Evolutionary conservation across 1,140 invertebrate genomes (phyloP).

Genomic region (Neomicropteryx cornuta): DNA sequence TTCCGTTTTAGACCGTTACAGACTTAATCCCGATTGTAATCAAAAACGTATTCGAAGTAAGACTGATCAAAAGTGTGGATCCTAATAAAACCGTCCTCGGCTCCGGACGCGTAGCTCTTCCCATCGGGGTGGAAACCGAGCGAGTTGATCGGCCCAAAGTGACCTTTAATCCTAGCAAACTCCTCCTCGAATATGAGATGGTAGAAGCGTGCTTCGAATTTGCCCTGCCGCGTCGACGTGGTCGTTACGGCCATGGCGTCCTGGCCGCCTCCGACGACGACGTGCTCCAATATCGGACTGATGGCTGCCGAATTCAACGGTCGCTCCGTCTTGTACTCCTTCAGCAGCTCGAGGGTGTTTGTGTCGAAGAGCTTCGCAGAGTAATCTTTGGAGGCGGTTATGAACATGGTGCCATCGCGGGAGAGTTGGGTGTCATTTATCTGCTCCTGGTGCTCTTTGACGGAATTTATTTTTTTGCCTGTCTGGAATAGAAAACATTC

Average conservation of each 20-base stretch:
- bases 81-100: slow-evolving; percentile 97
- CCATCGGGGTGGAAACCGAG: slow-evolving; percentile 97
- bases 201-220: slow-evolving; percentile 98
- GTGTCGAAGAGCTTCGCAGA: slow-evolving; percentile 92
- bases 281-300: slow-evolving; percentile 89
- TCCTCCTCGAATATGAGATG: slow-evolving; percentile 99
- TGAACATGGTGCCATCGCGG: slow-evolving; percentile 90
- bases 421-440: slow-evolving; percentile 96
- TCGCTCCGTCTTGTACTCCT: slow-evolving; percentile 92
- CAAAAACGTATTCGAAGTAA: slow-evolving; percentile 96
- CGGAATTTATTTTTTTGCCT: slow-evolving; percentile 64
- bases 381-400: slow-evolving; percentile 90
- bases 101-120: slow-evolving; percentile 91
- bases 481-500: slow-evolving; percentile 43
- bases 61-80: slow-evolving; percentile 93
- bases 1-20: too few relatives aligned
- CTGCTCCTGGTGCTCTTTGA: slow-evolving; percentile 69
- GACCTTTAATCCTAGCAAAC: slow-evolving; percentile 95
- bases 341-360: slow-evolving; percentile 71
- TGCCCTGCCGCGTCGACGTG: slow-evolving; percentile 87
- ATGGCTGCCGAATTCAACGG: slow-evolving; percentile 95
- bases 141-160: slow-evolving; percentile 99
- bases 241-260: slow-evolving; percentile 99
- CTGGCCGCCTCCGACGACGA: slow-evolving; percentile 93
- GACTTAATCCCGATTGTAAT: slow-evolving; percentile 52